Conservation (phyloP, 2,888 invertebrate genomes). For the Homarus gammarus region DNA sequence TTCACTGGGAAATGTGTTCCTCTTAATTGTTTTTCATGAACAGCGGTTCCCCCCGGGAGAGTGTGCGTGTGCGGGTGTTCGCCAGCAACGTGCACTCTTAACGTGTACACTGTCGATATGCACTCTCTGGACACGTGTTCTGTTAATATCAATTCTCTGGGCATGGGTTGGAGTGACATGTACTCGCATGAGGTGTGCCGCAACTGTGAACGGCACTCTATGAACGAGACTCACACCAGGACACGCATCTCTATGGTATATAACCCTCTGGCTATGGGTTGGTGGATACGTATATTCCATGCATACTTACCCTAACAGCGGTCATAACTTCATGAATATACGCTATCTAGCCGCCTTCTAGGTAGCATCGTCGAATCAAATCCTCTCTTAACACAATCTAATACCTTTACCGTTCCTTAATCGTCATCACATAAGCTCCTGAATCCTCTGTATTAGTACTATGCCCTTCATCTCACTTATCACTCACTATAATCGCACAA, state of each 20-base stretch:
- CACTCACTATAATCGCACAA: too few species aligned
- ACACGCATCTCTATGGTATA: not conserved
- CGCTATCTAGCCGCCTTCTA: not conserved
- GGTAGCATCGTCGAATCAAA: too few species aligned
- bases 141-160: conserved; percentile 34
- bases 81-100: conserved; percentile 2
- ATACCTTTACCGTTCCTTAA: too few species aligned
- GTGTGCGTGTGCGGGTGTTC: conserved; percentile 18
- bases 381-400: too few species aligned
- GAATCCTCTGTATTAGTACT: too few species aligned
- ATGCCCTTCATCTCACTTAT: too few species aligned
- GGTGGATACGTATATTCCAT: too few species aligned
- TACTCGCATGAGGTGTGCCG: conserved; percentile 14
- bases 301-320: too few species aligned
- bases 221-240: not conserved
- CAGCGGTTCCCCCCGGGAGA: conserved; percentile 50
- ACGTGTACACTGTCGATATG: conserved; percentile 31
- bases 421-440: too few species aligned
- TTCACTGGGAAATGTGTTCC: conserved; percentile 61
- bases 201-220: conserved; percentile 4
- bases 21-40: conserved; percentile 63
- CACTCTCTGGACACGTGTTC: conserved; percentile 44
- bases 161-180: conserved; percentile 40
- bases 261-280: not conserved
- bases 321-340: not conserved